These are phyloP conservation scores for Hormiphora californensis DNA, from an alignment of 37 sponge, comb jelly and placozoan genomes.

Conservation along the genomic window DNA sequence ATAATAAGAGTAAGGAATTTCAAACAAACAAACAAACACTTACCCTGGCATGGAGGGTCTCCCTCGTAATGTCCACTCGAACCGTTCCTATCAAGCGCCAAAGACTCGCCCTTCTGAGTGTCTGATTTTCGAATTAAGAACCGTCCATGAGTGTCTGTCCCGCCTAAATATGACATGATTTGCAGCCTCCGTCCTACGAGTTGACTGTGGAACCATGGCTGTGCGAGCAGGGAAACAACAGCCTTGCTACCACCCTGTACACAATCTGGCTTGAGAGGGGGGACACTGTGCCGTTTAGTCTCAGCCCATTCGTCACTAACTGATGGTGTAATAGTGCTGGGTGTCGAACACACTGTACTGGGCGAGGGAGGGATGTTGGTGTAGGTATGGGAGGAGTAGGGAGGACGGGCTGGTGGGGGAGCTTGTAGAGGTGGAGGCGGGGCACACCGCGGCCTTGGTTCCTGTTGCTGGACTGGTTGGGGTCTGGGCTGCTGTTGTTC, in stretches of 20 bases:
- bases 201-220: constrained; percentile 53
- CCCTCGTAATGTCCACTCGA: no score
- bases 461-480: not conserved
- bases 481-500: no score
- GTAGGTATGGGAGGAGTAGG: constrained; percentile 47
- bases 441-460: not conserved
- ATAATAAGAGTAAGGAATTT: no score
- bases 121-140: constrained; percentile 49
- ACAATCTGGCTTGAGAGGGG: constrained; percentile 27
- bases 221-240: not conserved
- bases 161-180: not conserved
- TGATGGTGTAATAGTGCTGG: constrained; percentile 45
- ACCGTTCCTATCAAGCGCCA: no score
- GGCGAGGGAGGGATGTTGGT: constrained; percentile 49
- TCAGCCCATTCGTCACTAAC: constrained; percentile 37
- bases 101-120: constrained; percentile 40
- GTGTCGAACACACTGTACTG: constrained; percentile 44
- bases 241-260: no score
- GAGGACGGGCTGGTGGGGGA: no score
- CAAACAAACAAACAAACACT: no score
- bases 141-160: constrained; percentile 42
- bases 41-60: no score
- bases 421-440: constrained; percentile 27
- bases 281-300: constrained; percentile 1
- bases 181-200: not conserved